phyloP scores from a whole-genome alignment of 1,140 invertebrate species.

The Conus betulinus region DNA sequence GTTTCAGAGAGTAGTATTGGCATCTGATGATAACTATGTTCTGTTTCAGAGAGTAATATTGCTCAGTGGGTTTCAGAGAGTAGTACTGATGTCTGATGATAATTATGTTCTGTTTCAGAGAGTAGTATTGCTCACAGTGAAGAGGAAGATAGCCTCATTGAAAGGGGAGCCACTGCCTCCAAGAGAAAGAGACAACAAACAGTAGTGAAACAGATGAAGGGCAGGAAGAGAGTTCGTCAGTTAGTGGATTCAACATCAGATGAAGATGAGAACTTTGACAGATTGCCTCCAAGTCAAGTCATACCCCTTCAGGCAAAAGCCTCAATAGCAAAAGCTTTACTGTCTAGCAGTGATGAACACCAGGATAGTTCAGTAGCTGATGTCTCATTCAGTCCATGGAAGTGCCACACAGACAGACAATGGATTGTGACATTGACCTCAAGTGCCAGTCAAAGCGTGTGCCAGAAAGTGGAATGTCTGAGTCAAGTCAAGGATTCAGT shows the following conservation, averaged over 20 bases:
- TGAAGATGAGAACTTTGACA: conserved; percentile 28
- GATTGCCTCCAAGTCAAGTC: conserved; percentile 19
- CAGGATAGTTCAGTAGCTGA: neutral
- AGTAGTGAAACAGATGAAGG: conserved; percentile 19
- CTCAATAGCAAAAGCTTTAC: conserved; percentile 7
- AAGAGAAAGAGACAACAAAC: neutral
- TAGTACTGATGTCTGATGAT: no score
- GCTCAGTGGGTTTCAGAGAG: no score
- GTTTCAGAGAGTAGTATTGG: no score
- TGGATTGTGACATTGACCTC: neutral
- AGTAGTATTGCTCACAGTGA: neutral
- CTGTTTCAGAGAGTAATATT: neutral
- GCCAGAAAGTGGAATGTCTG: neutral
- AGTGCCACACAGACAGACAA: neutral
- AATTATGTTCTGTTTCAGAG: neutral
- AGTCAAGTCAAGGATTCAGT: neutral
- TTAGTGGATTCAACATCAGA: conserved; percentile 25
- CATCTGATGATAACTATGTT: no score
- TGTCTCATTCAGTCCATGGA: neutral
- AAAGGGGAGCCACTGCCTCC: neutral
- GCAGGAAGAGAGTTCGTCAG: conserved; percentile 28
- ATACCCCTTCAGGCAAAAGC: neutral
- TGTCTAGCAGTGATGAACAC: conserved; percentile 24
- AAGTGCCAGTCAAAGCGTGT: neutral
- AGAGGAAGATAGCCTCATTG: neutral